Evolutionary conservation across 1,140 invertebrate genomes (phyloP), one percentile per base, ranked within the genome.

Genomic region (Magallana ariakensis): DNA sequence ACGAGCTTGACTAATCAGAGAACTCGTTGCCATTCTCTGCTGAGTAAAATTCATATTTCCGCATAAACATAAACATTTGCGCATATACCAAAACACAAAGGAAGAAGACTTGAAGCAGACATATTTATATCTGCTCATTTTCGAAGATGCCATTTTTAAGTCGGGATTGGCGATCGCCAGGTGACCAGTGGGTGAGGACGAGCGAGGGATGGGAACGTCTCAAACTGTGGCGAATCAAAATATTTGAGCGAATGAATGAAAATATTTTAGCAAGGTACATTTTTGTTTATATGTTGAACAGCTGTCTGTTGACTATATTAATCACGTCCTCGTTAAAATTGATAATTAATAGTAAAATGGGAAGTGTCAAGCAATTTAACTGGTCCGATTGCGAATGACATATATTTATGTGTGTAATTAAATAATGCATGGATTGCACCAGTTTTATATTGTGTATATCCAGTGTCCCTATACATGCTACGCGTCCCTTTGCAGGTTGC

Each of bases 181-280:
- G 99, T 57, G 98, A 99, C 94, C 97, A 97, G 93, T 99, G 99
- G 99, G 98, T 99, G 19, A 98, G 99, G 95, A 99, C 98, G 56
- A 96, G 97, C 90, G 97, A 98, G 95, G 98, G 98, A 85, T 95
- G 94, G 94, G 94, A 94, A 89, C 90, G 90, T 89, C 88, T 94
- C 80, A 92, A 92, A 83, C 55, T 93, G 9, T 94, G 93, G 93
- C 87, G 94, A 57, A 84, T 94, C 15, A 94, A 94, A 92, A 89
- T 94, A 9, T 92, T 94, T 66, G 94, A 94, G 88, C 94, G 93
- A 87, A 88, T 94, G 53, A 94, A 94, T 89, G 91, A 94, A 89
- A 93, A 93, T 84, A 92, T 92, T 56, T 82, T 94, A 10, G 92
- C 93, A 70, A 93, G 94, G 94, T 94, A 90, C 5, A 87, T 87